phyloP scores from a whole-genome alignment of 2,113 vertebrate species.

The Etheostoma spectabile region DNA sequence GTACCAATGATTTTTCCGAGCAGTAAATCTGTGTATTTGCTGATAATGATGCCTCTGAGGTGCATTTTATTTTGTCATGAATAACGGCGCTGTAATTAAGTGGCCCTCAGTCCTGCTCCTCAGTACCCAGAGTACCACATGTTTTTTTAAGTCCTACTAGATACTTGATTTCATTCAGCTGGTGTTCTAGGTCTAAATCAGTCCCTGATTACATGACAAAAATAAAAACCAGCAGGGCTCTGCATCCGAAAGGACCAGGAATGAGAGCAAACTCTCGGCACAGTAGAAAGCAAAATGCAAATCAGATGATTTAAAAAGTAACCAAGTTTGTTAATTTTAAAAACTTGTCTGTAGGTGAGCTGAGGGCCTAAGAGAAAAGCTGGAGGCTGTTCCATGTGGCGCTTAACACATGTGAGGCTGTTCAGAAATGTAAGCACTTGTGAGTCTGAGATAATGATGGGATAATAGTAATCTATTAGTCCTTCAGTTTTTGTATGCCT shows the following conservation, averaged over 20 bases:
- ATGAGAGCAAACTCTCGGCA: slow-evolving; percentile 53
- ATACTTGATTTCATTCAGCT: slow-evolving; percentile 76
- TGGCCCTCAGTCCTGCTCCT: slow-evolving; percentile 64
- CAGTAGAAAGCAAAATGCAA: slow-evolving; percentile 71
- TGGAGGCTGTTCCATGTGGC: slow-evolving; percentile 50
- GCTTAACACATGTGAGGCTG: slow-evolving; percentile 30
- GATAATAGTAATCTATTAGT: slow-evolving; percentile 83
- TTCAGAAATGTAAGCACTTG: slow-evolving; percentile 72
- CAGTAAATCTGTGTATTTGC: slow-evolving; percentile 43
- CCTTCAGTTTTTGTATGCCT: slow-evolving; percentile 79
- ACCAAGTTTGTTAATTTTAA: slow-evolving; percentile 53
- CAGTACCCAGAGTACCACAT: slow-evolving; percentile 62
- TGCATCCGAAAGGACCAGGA: slow-evolving; percentile 61
- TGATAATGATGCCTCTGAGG: slow-evolving; percentile 68
- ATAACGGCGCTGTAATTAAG: slow-evolving; percentile 72
- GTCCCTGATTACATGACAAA: slow-evolving; percentile 76
- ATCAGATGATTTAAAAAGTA: slow-evolving; percentile 67
- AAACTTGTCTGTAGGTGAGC: slow-evolving; percentile 47
- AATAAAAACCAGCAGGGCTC: slow-evolving; percentile 74
- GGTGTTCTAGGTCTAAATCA: slow-evolving; percentile 77
- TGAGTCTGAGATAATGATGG: slow-evolving; percentile 77
- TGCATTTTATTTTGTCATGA: slow-evolving; percentile 69
- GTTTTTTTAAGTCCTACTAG: slow-evolving; percentile 66
- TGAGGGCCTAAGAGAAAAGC: slow-evolving; percentile 28
- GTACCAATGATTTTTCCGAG: slow-evolving; percentile 26